Evolutionary conservation across 2,797 vertebrate species (phyloP).

Genomic region (Cyprinella venusta): DNA sequence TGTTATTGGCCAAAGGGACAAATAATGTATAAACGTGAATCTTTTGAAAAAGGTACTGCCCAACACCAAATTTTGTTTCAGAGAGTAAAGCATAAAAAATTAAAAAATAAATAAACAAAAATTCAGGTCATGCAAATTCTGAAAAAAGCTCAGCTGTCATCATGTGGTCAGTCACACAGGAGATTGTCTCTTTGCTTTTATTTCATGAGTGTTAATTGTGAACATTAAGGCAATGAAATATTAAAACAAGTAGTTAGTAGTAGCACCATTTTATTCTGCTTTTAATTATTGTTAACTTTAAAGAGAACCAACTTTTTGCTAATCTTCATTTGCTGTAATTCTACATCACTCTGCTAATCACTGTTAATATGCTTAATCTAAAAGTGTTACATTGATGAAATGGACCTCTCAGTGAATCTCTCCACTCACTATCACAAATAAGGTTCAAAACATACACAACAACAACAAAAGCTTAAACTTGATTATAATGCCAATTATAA

Average conservation of each 20-base stretch:
- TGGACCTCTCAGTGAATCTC: neutral
- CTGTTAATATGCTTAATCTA: neutral
- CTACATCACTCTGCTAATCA: neutral
- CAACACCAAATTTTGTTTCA: neutral
- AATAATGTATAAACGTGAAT: neutral
- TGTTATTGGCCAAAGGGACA: neutral
- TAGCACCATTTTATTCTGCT: conserved; percentile 14
- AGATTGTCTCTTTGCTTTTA: neutral
- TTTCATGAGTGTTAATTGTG: conserved; percentile 16
- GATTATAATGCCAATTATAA: neutral
- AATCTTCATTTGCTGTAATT: neutral
- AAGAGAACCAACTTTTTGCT: neutral
- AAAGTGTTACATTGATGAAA: neutral
- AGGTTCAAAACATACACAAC: neutral
- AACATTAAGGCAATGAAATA: conserved; percentile 9
- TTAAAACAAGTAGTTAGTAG: neutral
- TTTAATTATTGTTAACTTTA: neutral
- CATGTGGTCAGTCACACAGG: neutral
- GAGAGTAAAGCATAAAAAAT: too few relatives aligned
- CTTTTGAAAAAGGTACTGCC: neutral
- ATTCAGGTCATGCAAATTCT: neutral
- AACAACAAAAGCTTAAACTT: neutral
- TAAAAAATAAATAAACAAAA: too few relatives aligned
- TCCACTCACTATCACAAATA: neutral
- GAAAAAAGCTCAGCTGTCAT: neutral